Percentiles rank a stretch among this genome's conserved stretches.
Evolutionary conservation across 2,888 invertebrate species (phyloP).

Genomic region (Dorcus hopei): DNA sequence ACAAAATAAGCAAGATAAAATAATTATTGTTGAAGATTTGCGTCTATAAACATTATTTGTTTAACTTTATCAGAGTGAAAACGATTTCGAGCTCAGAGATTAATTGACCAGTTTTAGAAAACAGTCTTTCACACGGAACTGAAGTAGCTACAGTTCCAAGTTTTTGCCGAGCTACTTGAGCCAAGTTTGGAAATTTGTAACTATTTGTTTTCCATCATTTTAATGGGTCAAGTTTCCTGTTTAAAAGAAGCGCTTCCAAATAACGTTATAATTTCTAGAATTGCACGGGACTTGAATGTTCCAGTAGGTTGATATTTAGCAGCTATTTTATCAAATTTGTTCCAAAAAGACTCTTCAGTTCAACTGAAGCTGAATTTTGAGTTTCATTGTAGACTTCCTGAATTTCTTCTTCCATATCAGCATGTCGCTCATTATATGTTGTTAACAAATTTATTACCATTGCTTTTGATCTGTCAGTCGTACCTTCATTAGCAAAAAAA

Average conservation of each 20-base stretch:
- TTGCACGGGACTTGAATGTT: slow-evolving; percentile 7
- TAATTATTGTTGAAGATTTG: no score
- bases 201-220: slow-evolving; percentile 9
- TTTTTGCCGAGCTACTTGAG: slow-evolving; percentile 14
- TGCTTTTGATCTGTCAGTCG: not conserved
- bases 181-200: slow-evolving; percentile 7
- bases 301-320: not conserved
- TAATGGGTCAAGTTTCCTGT: slow-evolving; percentile 10
- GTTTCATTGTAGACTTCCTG: no score
- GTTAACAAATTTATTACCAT: not conserved
- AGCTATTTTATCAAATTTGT: slow-evolving; percentile 1
- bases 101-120: slow-evolving; percentile 19
- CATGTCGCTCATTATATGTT: not conserved
- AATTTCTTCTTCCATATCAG: no score
- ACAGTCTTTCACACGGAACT: slow-evolving; percentile 19
- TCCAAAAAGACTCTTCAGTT: not conserved
- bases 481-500: slow-evolving; percentile 1
- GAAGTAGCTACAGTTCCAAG: slow-evolving; percentile 18
- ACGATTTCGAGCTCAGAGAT: slow-evolving; percentile 12
- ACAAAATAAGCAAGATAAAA: no score
- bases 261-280: slow-evolving; percentile 19
- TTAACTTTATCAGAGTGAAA: not conserved
- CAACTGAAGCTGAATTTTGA: not conserved
- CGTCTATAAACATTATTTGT: slow-evolving; percentile 5
- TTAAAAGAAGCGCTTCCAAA: slow-evolving; percentile 9